These are phyloP conservation scores for Diploptera punctata DNA, from an alignment of 2,888 invertebrate genomes.

Conservation along the genomic window DNA sequence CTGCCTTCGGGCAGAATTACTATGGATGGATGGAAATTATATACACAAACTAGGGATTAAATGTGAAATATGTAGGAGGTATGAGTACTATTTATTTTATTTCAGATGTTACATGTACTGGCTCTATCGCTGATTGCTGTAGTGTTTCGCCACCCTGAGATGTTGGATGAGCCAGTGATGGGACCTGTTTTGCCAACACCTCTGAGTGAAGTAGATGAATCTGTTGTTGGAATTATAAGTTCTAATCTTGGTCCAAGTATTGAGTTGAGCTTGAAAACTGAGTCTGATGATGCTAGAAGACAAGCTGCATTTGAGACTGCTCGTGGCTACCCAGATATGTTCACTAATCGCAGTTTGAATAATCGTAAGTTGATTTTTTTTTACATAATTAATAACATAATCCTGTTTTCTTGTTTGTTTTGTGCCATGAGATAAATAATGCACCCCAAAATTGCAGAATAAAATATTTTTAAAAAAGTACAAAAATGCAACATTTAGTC, in stretches of 20 bases:
- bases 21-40: too few relatives aligned
- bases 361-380: slow-evolving; percentile 66
- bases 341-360: slow-evolving; percentile 68
- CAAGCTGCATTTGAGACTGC: slow-evolving; percentile 28
- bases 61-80: too few relatives aligned
- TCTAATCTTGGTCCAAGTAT: slow-evolving; percentile 30
- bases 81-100: too few relatives aligned
- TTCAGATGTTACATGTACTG: slow-evolving; percentile 78
- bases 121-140: slow-evolving; percentile 77
- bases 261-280: slow-evolving; percentile 27
- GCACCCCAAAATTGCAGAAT: too few relatives aligned
- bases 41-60: too few relatives aligned
- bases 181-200: slow-evolving; percentile 69
- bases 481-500: too few relatives aligned
- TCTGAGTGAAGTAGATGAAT: slow-evolving; percentile 69
- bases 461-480: too few relatives aligned
- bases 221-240: slow-evolving; percentile 33
- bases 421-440: too few relatives aligned
- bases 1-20: too few relatives aligned
- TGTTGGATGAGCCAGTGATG: slow-evolving; percentile 55
- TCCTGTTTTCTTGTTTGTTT: too few relatives aligned
- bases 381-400: too few relatives aligned
- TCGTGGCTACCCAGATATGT: slow-evolving; percentile 44
- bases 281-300: slow-evolving; percentile 27
- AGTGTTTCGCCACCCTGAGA: slow-evolving; percentile 74